Conservation (phyloP, 2,113 vertebrate species). For the Platichthys flesus region DNA sequence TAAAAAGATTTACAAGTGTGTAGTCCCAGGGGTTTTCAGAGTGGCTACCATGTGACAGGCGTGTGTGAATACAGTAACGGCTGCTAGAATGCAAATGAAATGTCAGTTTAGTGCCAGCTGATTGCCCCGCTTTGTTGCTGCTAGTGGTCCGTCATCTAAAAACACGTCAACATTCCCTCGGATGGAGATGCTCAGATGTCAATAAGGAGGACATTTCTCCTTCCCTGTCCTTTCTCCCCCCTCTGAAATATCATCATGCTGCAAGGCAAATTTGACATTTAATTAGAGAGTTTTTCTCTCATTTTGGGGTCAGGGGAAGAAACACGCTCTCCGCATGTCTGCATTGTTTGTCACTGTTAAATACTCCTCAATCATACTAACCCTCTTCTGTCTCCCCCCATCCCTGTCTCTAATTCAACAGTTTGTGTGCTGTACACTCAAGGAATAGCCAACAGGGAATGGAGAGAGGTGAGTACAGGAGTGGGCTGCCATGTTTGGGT, state of each 20-base stretch:
- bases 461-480: slow-evolving; percentile 93
- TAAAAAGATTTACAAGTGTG: slow-evolving; percentile 24
- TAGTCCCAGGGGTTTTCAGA: slow-evolving; percentile 18
- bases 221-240: background rate
- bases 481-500: background rate
- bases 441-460: slow-evolving; percentile 94
- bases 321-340: slow-evolving; percentile 38
- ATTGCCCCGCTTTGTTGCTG: slow-evolving; percentile 43
- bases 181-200: slow-evolving; percentile 46
- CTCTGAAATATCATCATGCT: slow-evolving; percentile 68
- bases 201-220: slow-evolving; percentile 22
- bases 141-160: slow-evolving; percentile 27
- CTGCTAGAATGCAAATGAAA: slow-evolving; percentile 64
- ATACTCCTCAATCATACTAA: slow-evolving; percentile 44
- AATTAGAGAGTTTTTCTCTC: slow-evolving; percentile 65
- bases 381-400: slow-evolving; percentile 15
- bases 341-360: slow-evolving; percentile 44
- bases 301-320: slow-evolving; percentile 28
- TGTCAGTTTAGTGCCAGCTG: slow-evolving; percentile 68
- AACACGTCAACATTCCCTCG: slow-evolving; percentile 30
- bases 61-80: slow-evolving; percentile 38
- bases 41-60: slow-evolving; percentile 37
- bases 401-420: slow-evolving; percentile 50
- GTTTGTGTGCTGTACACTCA: slow-evolving; percentile 93
- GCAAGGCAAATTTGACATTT: slow-evolving; percentile 74